Conservation (phyloP, 1,140 invertebrate species). For the Leptoteleia sp. region DNA sequence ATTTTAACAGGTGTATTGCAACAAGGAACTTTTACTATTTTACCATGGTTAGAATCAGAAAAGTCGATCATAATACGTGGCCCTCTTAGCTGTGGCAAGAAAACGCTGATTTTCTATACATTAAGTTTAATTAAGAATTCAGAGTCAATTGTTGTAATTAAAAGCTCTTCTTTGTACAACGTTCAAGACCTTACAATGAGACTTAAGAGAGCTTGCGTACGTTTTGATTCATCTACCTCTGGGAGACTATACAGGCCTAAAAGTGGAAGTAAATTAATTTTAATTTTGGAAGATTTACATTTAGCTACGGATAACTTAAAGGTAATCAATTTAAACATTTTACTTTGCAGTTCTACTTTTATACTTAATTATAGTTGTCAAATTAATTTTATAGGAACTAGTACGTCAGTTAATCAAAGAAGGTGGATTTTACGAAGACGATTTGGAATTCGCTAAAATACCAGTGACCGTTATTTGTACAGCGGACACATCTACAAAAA, state of each 20-base stretch:
- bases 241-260: slow-evolving; percentile 75
- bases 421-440: slow-evolving; percentile 78
- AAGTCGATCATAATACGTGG: slow-evolving; percentile 75
- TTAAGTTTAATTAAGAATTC: slow-evolving; percentile 69
- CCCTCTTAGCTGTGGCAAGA: slow-evolving; percentile 75
- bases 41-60: slow-evolving; percentile 74
- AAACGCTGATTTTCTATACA: slow-evolving; percentile 70
- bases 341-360: too few species aligned
- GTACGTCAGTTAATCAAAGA: slow-evolving; percentile 76
- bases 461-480: slow-evolving; percentile 74
- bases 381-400: slow-evolving; percentile 76
- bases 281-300: slow-evolving; percentile 77
- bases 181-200: slow-evolving; percentile 73
- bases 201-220: slow-evolving; percentile 75
- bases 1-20: slow-evolving; percentile 68
- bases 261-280: slow-evolving; percentile 72
- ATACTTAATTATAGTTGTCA: too few species aligned
- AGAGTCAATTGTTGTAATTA: slow-evolving; percentile 67
- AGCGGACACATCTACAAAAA: slow-evolving; percentile 70
- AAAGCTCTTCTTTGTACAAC: slow-evolving; percentile 75
- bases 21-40: slow-evolving; percentile 69
- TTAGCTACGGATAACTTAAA: slow-evolving; percentile 74
- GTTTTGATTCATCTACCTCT: slow-evolving; percentile 75
- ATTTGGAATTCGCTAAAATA: slow-evolving; percentile 78
- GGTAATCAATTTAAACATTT: too few species aligned